Conservation (phyloP, 37 sponge, comb jelly and placozoan species). For the Bolinopsis microptera region DNA sequence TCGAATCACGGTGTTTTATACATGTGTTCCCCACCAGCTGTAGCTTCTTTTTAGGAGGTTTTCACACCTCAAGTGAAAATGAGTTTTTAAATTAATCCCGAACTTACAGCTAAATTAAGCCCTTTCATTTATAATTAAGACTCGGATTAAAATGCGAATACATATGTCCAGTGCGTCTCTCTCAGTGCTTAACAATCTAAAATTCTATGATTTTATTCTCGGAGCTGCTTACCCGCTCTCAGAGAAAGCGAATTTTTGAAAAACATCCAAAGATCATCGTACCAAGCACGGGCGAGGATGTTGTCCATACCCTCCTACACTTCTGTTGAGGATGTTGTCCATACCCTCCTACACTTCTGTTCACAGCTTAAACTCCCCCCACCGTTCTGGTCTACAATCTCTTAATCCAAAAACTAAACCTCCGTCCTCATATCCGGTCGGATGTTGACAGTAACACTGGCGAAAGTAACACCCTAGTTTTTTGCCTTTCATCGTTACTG, state of each 20-base stretch:
- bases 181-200: too few relatives aligned
- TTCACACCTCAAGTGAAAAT: conserved; percentile 54
- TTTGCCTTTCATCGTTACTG: not conserved
- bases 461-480: not conserved
- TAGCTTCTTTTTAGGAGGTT: not conserved
- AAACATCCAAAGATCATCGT: not conserved
- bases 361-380: not conserved
- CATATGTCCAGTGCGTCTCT: not conserved
- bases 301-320: not conserved
- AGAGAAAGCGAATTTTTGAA: not conserved
- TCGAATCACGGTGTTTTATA: not conserved
- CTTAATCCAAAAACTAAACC: not conserved
- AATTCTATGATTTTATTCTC: not conserved
- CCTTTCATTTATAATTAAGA: not conserved
- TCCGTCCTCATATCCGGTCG: too few relatives aligned
- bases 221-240: not conserved
- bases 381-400: not conserved
- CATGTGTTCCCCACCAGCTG: not conserved
- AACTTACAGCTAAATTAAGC: not conserved
- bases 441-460: too few relatives aligned
- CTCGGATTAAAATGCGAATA: not conserved
- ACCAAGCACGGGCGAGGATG: not conserved
- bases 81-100: conserved; percentile 40
- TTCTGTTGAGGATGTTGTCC: not conserved
- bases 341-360: not conserved